These are phyloP conservation scores for Ceratina japonica DNA, from an alignment of 1,140 invertebrate genomes.

Conservation along the genomic window DNA sequence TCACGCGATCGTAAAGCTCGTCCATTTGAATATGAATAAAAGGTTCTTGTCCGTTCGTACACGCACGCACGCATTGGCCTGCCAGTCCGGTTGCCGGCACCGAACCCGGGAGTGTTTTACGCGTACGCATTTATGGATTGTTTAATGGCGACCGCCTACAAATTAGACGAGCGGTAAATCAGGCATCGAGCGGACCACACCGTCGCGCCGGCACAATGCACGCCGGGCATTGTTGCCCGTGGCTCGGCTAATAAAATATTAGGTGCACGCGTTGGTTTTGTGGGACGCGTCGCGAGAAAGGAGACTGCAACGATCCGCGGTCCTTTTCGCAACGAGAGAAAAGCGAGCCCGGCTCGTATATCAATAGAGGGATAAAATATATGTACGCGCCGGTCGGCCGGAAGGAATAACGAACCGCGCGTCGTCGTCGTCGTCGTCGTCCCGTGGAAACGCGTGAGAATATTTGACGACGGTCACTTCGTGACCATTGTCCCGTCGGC, in stretches of 20 bases:
- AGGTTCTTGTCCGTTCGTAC: constrained; percentile 55
- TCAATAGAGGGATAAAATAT: constrained; percentile 54
- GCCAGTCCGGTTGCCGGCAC: constrained; percentile 16
- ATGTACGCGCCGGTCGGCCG: background rate
- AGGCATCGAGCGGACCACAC: constrained; percentile 77
- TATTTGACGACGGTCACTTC: constrained; percentile 20
- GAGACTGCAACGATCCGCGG: background rate
- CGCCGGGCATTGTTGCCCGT: constrained; percentile 49
- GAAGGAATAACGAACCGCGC: constrained; percentile 46
- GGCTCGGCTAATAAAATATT: constrained; percentile 63
- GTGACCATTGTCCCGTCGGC: constrained; percentile 40
- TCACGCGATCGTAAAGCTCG: constrained; percentile 73
- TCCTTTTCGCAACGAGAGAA: constrained; percentile 30
- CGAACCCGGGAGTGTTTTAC: constrained; percentile 73
- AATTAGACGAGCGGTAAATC: constrained; percentile 80
- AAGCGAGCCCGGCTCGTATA: constrained; percentile 55
- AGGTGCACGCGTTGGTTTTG: constrained; percentile 45
- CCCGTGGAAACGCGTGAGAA: constrained; percentile 60
- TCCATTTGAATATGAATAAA: constrained; percentile 79
- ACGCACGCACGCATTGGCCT: constrained; percentile 1
- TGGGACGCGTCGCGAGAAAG: too few species aligned
- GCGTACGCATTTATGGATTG: constrained; percentile 78
- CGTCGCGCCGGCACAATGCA: constrained; percentile 65
- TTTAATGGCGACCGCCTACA: constrained; percentile 79
- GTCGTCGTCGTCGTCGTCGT: background rate